phyloP scores from a whole-genome alignment of 2,113 vertebrate genomes.

The Thalassoma bifasciatum region DNA sequence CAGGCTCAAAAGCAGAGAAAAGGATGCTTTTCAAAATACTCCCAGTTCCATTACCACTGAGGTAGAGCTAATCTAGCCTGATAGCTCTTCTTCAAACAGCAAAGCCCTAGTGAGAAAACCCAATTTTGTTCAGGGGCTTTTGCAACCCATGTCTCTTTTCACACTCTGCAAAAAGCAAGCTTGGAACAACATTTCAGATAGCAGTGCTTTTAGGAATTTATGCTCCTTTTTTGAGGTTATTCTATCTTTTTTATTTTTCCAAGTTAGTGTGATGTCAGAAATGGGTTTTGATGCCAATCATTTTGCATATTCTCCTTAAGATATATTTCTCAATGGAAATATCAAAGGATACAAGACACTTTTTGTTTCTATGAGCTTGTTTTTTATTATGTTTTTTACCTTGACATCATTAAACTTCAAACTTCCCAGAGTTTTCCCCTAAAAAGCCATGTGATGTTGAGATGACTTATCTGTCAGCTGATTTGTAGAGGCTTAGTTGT shows the following conservation, averaged over 20 bases:
- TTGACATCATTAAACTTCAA: too few species aligned
- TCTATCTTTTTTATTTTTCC: constrained; percentile 11
- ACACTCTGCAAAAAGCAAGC: constrained; percentile 37
- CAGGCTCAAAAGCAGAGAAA: constrained; percentile 35
- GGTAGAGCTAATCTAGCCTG: constrained; percentile 74
- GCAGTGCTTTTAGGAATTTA: constrained; percentile 27
- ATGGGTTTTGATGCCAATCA: constrained; percentile 16
- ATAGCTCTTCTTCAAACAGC: constrained; percentile 76
- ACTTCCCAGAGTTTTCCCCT: too few species aligned
- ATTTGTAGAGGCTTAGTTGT: too few species aligned
- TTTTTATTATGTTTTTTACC: too few species aligned
- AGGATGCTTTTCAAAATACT: constrained; percentile 67
- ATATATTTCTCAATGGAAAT: not conserved
- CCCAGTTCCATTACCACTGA: constrained; percentile 72
- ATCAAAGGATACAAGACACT: not conserved
- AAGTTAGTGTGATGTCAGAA: not conserved
- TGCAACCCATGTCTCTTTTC: constrained; percentile 48
- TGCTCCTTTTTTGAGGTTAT: too few species aligned
- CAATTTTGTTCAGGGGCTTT: constrained; percentile 70
- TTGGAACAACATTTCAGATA: constrained; percentile 55
- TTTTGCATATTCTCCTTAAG: not conserved
- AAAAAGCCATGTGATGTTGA: too few species aligned
- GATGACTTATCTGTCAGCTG: too few species aligned
- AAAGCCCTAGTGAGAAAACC: constrained; percentile 74
- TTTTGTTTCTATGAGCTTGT: too few species aligned